A percentile compares a stretch with the other conserved stretches of the same genome.
These are phyloP conservation scores for Rafetus swinhoei DNA, from an alignment of 2,113 vertebrate genomes.

Conservation along the genomic window DNA sequence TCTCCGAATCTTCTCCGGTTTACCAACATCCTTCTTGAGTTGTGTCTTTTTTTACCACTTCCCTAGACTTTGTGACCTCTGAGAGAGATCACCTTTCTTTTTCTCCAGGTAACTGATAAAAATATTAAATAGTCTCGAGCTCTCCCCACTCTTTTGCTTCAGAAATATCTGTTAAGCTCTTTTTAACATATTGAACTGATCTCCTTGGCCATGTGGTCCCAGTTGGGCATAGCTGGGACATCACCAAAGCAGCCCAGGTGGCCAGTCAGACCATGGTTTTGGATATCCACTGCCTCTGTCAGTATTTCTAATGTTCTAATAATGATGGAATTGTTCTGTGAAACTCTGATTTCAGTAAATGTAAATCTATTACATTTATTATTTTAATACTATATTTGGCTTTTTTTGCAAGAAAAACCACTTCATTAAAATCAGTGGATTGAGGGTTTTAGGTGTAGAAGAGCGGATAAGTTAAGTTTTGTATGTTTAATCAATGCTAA, in stretches of 20 bases:
- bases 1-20: background rate
- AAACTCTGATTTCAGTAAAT: background rate
- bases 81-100: background rate
- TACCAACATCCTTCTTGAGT: background rate
- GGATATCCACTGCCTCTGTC: background rate
- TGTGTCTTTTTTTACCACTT: background rate
- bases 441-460: background rate
- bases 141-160: background rate
- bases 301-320: background rate
- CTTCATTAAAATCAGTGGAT: background rate
- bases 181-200: background rate
- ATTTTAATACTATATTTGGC: background rate
- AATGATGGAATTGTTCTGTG: background rate
- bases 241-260: background rate
- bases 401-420: background rate
- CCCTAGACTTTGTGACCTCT: background rate
- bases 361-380: background rate
- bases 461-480: background rate
- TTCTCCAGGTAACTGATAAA: background rate
- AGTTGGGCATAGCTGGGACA: rapidly evolving
- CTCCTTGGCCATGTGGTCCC: background rate
- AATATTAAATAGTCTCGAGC: background rate
- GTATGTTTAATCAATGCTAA: background rate
- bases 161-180: background rate
- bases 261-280: background rate